Base-by-base conservation (phyloP, 2,113 vertebrate species). In the Lethenteron camtschaticum region DNA sequence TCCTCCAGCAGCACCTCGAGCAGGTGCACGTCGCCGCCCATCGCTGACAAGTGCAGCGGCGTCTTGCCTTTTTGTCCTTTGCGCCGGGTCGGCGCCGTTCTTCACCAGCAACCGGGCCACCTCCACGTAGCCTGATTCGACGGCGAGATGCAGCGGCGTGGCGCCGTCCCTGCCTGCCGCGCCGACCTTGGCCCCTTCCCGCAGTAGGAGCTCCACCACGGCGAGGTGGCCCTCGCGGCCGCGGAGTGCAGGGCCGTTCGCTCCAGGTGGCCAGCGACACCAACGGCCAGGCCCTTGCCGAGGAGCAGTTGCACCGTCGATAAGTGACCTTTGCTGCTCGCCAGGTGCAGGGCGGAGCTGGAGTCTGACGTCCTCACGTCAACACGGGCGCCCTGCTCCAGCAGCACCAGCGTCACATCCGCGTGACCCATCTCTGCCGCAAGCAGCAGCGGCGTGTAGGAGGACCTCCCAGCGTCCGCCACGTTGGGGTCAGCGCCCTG, bases 391-490 rank as follows among this genome's bases (percentile, higher is more conserved):
- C 78, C 76, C 72, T 79, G 81, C 41, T 72, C 74, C 57, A 77
- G n/a, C 2, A 82, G 74, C 1, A 75, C 76, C 73, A 79, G 74
- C 72, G 83, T 83, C 16, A 79, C 75, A 57, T 84, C 80, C 0
- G 59, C 57, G 70, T 84, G 79, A 6, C 81, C 82, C 59, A 74
- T 78, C 75, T 83, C 80, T 56, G 80, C 80, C 0, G 83, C 80
- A 73, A 85, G 18, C 3, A 87, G 79, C 58, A 87, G 72, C 72
- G 86, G 82, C 8, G 84, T 83, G 73, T 83, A 82, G 41, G 41
- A 41, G 41, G 41, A 41, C n/a, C 78, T 76, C 56, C 72, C 77
- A 60, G 76, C 68, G 10, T 83, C 80, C 57, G 9, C 73, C 18
- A 73, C 57, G 1, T 85, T 81, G 20, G 81, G 70, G 20, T 84